Evolutionary conservation across 2,113 vertebrate genomes (phyloP).

Genomic region (Natator depressus): DNA sequence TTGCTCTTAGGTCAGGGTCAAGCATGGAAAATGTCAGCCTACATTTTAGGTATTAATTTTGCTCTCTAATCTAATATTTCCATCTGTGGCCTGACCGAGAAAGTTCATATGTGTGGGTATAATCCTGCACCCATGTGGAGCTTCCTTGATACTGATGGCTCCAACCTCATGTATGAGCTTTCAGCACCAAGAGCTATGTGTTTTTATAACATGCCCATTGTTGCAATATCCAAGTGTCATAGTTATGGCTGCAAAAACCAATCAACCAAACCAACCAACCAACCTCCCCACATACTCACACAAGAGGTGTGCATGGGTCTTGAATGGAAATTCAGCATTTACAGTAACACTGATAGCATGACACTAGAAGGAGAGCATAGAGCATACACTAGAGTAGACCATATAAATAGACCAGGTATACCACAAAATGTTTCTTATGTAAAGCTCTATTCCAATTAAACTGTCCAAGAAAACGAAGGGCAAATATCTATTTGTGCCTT

Average conservation of each 20-base stretch:
- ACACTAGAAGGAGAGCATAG: background rate
- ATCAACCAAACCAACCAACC: background rate
- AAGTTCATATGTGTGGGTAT: background rate
- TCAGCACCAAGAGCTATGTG: background rate
- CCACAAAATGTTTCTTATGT: accelerated
- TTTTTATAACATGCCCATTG: background rate
- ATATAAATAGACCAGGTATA: accelerated
- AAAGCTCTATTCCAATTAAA: background rate
- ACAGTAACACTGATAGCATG: background rate
- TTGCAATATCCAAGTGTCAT: accelerated
- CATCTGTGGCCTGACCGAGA: background rate
- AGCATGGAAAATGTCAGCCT: background rate
- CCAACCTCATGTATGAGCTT: background rate
- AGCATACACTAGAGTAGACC: background rate
- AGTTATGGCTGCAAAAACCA: background rate
- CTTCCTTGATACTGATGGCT: background rate
- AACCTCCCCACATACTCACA: background rate
- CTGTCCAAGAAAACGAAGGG: background rate
- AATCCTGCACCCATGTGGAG: background rate
- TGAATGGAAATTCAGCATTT: background rate
- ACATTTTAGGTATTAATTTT: background rate
- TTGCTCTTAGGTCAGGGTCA: too few species aligned
- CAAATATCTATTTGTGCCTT: accelerated
- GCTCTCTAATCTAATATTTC: background rate
- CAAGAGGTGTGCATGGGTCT: background rate